Evolutionary conservation across 1,140 invertebrate species (phyloP), one percentile per base, ranked within the genome.

Genomic region (Sinonovacula constricta): DNA sequence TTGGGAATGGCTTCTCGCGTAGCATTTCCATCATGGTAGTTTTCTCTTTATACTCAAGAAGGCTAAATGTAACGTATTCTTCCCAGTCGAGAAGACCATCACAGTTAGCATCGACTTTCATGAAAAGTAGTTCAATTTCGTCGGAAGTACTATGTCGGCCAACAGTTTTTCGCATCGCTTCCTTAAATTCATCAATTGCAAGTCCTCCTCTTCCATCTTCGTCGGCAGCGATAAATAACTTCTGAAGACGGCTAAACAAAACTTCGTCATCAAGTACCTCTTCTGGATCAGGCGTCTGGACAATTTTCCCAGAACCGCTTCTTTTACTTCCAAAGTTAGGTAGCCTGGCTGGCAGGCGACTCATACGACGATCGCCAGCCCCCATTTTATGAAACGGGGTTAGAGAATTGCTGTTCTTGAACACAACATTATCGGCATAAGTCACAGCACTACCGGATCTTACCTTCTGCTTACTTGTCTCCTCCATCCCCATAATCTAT

Each of bases 11-110:
- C 72, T 76, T 83, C 49, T 83, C 83, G 31, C 77, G 72, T 14
- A 86, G 59, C 84, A 87, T 84, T 57, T 84, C 82, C 5, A 80
- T 81, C 88, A 90, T 88, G 7, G 78, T 67, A 22, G 82, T 80
- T 56, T 85, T 88, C 63, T 88, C 89, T 49, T 88, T 81, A 49
- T 86, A 86, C 60, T 90, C 88, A 0, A 88, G 67, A 28, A 90
- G 56, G 56, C 86, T 88, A 65, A 87, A 90, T 3, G 87, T 87
- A 10, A 87, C 83, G 76, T 87, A 90, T 69, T 90, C 89, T 45
- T 88, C 85, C 88, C 88, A 90, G 67, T 90, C 88, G 0, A 90
- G 85, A n/a, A 70, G 59, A n/a, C 86, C 88, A 65, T 90, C 88
- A 83, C 87, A 89, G 68, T 89, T 87, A 2, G 87, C 83, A 65